Conservation (phyloP, 2,888 invertebrate genomes). For the Nymphalis c-album region DNA sequence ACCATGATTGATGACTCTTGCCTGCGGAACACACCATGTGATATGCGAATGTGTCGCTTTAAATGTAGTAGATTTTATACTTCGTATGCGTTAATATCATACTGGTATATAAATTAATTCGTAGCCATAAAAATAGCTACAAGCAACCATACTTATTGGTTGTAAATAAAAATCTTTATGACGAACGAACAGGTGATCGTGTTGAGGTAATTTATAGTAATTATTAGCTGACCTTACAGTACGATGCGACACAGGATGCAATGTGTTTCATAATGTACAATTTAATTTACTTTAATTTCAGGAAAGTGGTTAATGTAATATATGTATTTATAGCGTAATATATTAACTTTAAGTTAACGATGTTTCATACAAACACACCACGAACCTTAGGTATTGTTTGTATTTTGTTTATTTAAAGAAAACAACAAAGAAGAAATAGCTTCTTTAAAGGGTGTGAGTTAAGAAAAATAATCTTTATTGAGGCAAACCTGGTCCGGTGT, state of each 20-base stretch:
- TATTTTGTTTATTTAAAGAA: neutral
- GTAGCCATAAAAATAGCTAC: neutral
- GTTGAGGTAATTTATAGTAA: slow-evolving; percentile 13
- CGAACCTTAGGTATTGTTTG: neutral
- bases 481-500: slow-evolving; percentile 42
- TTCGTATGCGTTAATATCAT: slow-evolving; percentile 15
- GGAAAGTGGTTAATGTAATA: too few species aligned
- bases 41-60: slow-evolving; percentile 33
- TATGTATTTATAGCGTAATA: too few species aligned
- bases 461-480: slow-evolving; percentile 25
- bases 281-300: slow-evolving; percentile 4
- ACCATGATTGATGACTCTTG: slow-evolving; percentile 70
- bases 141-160: slow-evolving; percentile 13
- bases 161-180: slow-evolving; percentile 26
- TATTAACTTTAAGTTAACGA: too few species aligned
- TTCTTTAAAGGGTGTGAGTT: slow-evolving; percentile 13
- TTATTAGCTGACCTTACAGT: slow-evolving; percentile 14
- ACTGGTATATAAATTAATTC: slow-evolving; percentile 18
- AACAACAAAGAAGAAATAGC: slow-evolving; percentile 5
- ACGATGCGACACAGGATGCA: slow-evolving; percentile 9
- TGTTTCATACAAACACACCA: too few species aligned
- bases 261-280: neutral
- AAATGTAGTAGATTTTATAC: slow-evolving; percentile 20
- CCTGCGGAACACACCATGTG: slow-evolving; percentile 32
- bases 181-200: slow-evolving; percentile 14